phyloP scores from a whole-genome alignment of 2,888 invertebrate species.

The Patella ulyssiponensis region DNA sequence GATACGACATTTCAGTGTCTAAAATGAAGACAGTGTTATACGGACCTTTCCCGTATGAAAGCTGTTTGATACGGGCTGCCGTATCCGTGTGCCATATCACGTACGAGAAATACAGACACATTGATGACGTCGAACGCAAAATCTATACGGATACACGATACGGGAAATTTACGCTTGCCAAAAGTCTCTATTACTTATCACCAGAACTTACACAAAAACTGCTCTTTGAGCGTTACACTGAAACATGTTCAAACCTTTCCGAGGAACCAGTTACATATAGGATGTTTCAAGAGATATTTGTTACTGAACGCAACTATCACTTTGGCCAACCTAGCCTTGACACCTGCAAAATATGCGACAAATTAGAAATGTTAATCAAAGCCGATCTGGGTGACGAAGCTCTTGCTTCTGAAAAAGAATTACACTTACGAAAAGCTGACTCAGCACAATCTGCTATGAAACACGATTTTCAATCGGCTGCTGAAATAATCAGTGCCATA shows the following conservation, averaged over 20 bases:
- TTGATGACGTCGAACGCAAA: too few species aligned
- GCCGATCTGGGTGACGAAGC: not conserved
- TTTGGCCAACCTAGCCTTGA: conserved; percentile 5
- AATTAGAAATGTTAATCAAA: not conserved
- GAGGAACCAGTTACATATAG: not conserved
- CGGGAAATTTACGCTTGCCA: too few species aligned
- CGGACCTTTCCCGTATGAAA: too few species aligned
- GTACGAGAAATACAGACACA: too few species aligned
- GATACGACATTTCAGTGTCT: too few species aligned
- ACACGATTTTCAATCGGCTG: not conserved
- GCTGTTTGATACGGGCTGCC: too few species aligned
- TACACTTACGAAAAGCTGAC: conserved; percentile 17
- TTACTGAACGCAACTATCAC: not conserved
- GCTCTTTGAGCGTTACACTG: too few species aligned
- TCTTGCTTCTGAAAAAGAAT: not conserved
- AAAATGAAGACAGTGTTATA: too few species aligned
- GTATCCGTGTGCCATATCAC: too few species aligned
- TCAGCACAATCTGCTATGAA: conserved; percentile 8
- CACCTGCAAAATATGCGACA: conserved; percentile 6
- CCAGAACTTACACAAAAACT: too few species aligned
- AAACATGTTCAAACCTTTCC: not conserved
- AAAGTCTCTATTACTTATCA: too few species aligned
- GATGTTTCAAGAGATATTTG: not conserved
- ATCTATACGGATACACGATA: too few species aligned
- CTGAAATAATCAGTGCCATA: not conserved